A percentile compares a stretch with the other conserved stretches of the same genome.
phyloP scores from a whole-genome alignment of 2,113 vertebrate species.

The Gallinago jamesoni region DNA sequence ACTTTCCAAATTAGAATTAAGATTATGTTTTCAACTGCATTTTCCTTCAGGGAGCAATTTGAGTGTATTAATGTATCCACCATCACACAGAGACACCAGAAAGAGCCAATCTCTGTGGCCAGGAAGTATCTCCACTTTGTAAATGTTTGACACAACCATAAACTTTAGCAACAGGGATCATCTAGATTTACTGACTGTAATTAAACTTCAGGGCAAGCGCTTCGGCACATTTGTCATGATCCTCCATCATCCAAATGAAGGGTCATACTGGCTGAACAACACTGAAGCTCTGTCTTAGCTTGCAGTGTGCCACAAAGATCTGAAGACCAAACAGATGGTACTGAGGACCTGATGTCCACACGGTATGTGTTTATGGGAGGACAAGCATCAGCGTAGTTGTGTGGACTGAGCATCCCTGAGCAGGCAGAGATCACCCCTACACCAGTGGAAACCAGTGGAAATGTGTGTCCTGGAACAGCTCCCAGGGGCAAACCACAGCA shows the following conservation, averaged over 20 bases:
- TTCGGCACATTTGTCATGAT: background rate
- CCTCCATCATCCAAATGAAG: background rate
- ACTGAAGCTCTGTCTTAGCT: background rate
- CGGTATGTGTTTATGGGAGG: background rate
- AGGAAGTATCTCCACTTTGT: background rate
- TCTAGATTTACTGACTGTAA: background rate
- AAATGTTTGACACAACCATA: background rate
- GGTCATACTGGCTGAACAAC: background rate
- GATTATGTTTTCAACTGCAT: background rate
- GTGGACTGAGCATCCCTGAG: background rate
- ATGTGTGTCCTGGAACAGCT: background rate
- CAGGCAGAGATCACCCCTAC: background rate
- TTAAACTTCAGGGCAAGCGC: background rate
- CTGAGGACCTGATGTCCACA: background rate
- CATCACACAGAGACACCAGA: background rate
- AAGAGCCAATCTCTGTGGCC: background rate
- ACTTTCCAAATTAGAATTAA: background rate
- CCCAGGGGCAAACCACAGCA: background rate
- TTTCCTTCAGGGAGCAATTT: background rate
- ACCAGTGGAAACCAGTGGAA: background rate
- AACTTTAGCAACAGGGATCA: background rate
- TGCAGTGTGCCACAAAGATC: background rate
- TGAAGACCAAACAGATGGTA: background rate
- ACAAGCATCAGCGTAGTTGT: fast-evolving
- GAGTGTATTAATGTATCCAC: background rate